A percentile compares a stretch with the other conserved stretches of the same genome.
Evolutionary conservation across 2,113 vertebrate species (phyloP).

Genomic region (Hippocampus mohnikei): DNA sequence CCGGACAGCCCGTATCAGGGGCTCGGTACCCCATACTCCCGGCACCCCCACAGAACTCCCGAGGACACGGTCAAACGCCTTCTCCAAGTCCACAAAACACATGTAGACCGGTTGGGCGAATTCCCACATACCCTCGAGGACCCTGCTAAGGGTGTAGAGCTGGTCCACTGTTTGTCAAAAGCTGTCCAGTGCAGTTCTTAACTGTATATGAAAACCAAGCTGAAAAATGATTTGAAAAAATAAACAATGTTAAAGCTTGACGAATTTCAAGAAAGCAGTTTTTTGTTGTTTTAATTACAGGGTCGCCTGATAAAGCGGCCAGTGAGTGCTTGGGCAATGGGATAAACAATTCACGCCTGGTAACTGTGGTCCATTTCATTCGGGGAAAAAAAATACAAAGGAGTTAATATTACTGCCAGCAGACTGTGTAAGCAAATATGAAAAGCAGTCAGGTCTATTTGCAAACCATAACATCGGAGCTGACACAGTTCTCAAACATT

Average conservation of each 20-base stretch:
- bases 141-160: no score
- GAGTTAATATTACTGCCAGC: constrained; percentile 3
- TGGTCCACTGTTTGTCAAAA: no score
- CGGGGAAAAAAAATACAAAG: constrained; percentile 1
- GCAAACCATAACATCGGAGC: constrained; percentile 14
- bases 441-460: constrained; percentile 17
- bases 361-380: constrained; percentile 8
- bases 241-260: background rate
- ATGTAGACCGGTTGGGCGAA: no score
- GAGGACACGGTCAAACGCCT: no score
- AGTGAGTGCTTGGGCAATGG: background rate
- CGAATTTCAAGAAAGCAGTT: background rate
- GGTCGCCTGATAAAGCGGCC: background rate
- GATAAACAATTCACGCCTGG: background rate
- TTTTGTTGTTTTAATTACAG: background rate
- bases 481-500: constrained; percentile 22
- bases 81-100: no score
- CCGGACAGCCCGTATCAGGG: no score
- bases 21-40: no score
- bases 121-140: no score
- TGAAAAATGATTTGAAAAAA: background rate
- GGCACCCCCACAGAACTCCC: no score
- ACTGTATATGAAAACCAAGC: background rate
- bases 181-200: background rate
- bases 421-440: constrained; percentile 5